Conservation (phyloP, 2,888 invertebrate species). For the Chalcis sispes region DNA sequence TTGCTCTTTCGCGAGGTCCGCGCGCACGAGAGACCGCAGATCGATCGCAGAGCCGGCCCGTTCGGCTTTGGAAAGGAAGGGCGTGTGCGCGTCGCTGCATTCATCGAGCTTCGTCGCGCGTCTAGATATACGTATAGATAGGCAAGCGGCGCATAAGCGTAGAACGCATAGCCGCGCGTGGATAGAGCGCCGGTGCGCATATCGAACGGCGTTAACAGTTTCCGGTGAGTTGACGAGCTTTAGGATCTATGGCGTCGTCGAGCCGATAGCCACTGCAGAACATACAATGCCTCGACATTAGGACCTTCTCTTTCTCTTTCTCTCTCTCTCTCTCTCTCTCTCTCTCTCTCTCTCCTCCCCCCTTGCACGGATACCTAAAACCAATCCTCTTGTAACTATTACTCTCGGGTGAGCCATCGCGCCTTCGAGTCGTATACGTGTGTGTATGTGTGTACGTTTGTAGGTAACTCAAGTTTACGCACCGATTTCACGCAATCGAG, state of each 20-base stretch:
- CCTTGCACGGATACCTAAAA: neutral
- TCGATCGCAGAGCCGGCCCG: constrained; percentile 42
- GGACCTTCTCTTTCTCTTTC: constrained; percentile 60
- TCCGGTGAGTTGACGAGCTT: constrained; percentile 74
- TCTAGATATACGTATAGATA: neutral
- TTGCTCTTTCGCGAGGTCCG: constrained; percentile 22
- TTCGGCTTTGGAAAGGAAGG: neutral
- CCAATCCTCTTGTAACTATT: constrained; percentile 1
- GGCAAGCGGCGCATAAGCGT: neutral
- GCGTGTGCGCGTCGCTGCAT: too few species aligned
- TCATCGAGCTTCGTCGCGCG: too few species aligned
- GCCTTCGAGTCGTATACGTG: too few species aligned
- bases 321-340: constrained; percentile 18
- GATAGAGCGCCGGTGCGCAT: constrained; percentile 61
- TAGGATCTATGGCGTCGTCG: constrained; percentile 66
- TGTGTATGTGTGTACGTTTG: too few species aligned
- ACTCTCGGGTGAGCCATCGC: too few species aligned
- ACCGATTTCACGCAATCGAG: too few species aligned
- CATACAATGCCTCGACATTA: constrained; percentile 72
- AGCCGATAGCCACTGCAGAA: constrained; percentile 15
- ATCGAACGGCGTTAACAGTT: constrained; percentile 73
- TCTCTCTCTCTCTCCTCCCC: constrained; percentile 11
- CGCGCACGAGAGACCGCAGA: constrained; percentile 51
- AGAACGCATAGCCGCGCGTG: too few species aligned
- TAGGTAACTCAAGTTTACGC: too few species aligned